phyloP scores from a whole-genome alignment of 1,140 invertebrate species.

The Matsumurasca onukii region DNA sequence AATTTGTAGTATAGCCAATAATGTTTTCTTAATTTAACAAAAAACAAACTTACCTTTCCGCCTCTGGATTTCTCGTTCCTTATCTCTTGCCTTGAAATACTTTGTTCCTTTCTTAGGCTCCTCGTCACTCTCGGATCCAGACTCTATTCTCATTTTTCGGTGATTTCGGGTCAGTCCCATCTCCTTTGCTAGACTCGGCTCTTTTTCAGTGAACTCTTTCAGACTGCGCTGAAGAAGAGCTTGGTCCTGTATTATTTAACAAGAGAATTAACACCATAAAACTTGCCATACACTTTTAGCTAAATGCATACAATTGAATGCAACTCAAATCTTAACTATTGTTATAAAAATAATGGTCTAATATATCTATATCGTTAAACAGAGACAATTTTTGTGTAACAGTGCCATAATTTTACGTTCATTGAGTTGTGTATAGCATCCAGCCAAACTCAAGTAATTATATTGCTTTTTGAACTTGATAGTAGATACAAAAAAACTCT shows the following conservation, averaged over 20 bases:
- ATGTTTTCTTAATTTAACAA: neutral
- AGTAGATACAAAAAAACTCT: too few species aligned
- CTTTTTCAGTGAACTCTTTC: conserved; percentile 59
- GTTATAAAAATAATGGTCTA: too few species aligned
- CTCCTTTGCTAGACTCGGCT: conserved; percentile 58
- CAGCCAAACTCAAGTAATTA: too few species aligned
- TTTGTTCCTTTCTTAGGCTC: conserved; percentile 49
- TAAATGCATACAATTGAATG: too few species aligned
- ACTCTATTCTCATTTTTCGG: conserved; percentile 44
- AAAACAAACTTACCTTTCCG: conserved; percentile 41
- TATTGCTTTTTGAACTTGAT: too few species aligned
- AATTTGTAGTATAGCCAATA: too few species aligned
- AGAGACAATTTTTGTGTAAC: too few species aligned
- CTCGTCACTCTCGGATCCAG: conserved; percentile 56
- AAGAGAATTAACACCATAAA: conserved; percentile 20
- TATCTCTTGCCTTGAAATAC: conserved; percentile 52
- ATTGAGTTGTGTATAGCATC: too few species aligned
- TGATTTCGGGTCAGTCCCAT: conserved; percentile 49
- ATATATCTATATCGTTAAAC: too few species aligned
- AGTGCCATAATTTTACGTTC: too few species aligned
- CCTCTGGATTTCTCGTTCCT: conserved; percentile 46
- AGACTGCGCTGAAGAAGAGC: conserved; percentile 62
- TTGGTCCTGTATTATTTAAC: conserved; percentile 57
- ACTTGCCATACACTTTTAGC: conserved; percentile 3
- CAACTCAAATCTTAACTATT: too few species aligned